Evolutionary conservation across 2,113 vertebrate species (phyloP).

Genomic region (Meles meles): DNA sequence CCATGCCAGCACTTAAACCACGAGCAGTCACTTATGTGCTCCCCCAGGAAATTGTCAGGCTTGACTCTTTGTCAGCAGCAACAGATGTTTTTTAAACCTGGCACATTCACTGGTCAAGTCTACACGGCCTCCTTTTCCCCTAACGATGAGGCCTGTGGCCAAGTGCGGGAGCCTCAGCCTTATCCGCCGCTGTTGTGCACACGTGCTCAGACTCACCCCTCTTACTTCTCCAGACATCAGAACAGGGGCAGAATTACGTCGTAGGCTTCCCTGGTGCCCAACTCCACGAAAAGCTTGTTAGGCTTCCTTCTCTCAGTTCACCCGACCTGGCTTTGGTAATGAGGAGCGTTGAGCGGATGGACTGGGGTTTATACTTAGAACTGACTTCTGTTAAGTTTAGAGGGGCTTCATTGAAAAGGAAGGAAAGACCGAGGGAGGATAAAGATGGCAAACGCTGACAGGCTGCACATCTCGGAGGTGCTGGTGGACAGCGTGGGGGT

Average conservation of each 20-base stretch:
- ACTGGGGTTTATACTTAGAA: neutral
- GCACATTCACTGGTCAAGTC: accelerated
- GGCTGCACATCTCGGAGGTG: neutral
- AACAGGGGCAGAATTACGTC: neutral
- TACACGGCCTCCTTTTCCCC: neutral
- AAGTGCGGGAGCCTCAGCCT: neutral
- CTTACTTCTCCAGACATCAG: neutral
- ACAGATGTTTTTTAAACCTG: neutral
- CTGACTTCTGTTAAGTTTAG: neutral
- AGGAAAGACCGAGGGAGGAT: neutral
- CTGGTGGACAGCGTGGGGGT: neutral
- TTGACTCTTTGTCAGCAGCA: neutral
- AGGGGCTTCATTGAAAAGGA: neutral
- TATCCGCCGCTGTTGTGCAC: accelerated
- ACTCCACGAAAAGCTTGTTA: neutral
- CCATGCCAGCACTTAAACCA: neutral
- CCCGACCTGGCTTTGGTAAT: neutral
- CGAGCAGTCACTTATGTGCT: neutral
- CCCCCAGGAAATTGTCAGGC: neutral
- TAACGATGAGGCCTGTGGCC: no score
- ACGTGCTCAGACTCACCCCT: neutral
- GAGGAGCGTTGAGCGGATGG: neutral
- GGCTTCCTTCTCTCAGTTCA: neutral
- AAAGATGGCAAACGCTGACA: accelerated
- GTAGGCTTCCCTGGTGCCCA: neutral